A percentile compares a stretch with the other conserved stretches of the same genome.
These are phyloP conservation scores for Camponotus pennsylvanicus DNA, from an alignment of 1,140 invertebrate genomes.

Conservation along the genomic window DNA sequence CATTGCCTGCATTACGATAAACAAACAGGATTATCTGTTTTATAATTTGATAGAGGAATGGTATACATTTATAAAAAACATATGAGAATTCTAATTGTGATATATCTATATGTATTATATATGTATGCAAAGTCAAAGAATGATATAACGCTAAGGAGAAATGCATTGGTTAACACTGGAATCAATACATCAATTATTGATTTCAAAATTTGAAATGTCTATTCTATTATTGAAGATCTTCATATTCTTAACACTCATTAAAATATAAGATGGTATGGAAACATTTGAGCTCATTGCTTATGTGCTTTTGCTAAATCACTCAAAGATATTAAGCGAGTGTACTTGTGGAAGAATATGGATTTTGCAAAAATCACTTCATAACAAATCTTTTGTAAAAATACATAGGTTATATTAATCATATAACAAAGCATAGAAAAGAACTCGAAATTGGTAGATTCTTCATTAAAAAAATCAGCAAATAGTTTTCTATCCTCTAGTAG, in stretches of 20 bases:
- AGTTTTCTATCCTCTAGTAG: neutral
- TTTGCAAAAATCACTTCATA: conserved; percentile 37
- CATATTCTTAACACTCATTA: conserved; percentile 38
- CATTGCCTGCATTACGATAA: conserved; percentile 60
- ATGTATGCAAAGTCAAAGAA: conserved; percentile 50
- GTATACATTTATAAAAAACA: conserved; percentile 63
- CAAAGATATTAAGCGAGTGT: conserved; percentile 60
- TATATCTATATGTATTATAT: conserved; percentile 60
- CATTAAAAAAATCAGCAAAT: conserved; percentile 10
- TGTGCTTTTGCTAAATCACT: conserved; percentile 50
- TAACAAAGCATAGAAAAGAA: conserved; percentile 30
- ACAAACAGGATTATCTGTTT: conserved; percentile 39
- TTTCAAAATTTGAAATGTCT: conserved; percentile 50
- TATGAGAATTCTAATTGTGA: conserved; percentile 45
- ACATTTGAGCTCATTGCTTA: conserved; percentile 48
- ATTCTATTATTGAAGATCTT: conserved; percentile 29
- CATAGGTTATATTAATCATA: neutral
- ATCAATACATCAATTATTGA: conserved; percentile 55
- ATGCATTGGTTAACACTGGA: conserved; percentile 66
- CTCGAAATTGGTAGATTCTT: conserved; percentile 7
- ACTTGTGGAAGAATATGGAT: conserved; percentile 69
- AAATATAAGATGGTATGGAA: conserved; percentile 55
- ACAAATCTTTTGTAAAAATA: conserved; percentile 36
- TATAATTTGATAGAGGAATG: conserved; percentile 29
- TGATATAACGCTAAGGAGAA: conserved; percentile 50